phyloP scores from a whole-genome alignment of 2,797 vertebrate species.

The Spondyliosoma cantharus region DNA sequence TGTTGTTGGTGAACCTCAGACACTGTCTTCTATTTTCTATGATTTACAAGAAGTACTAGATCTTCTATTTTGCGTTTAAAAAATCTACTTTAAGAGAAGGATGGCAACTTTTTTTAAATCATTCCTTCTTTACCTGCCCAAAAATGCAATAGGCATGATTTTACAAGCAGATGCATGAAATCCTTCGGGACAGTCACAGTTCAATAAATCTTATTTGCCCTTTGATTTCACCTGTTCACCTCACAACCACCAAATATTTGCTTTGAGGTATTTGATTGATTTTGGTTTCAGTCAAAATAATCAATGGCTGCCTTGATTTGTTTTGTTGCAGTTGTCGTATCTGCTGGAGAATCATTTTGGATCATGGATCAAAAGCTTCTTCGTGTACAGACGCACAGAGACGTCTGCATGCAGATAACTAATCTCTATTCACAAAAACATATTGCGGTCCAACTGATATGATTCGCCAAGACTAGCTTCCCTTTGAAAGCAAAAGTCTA shows the following conservation, averaged over 20 bases:
- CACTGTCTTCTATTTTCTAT: not conserved
- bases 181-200: not conserved
- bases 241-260: not conserved
- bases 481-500: conserved; percentile 72
- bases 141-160: not conserved
- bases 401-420: conserved; percentile 48
- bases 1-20: not conserved
- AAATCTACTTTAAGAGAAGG: not conserved
- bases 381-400: conserved; percentile 33
- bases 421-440: conserved; percentile 46
- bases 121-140: not conserved
- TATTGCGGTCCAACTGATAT: conserved; percentile 43
- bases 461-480: conserved; percentile 56
- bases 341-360: conserved; percentile 37
- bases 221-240: conserved; percentile 4
- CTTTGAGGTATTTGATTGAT: conserved; percentile 29
- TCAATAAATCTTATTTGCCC: not conserved
- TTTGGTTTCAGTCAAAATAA: conserved; percentile 10
- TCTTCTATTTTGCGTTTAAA: not conserved
- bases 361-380: conserved; percentile 29
- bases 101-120: conserved; percentile 16
- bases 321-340: conserved; percentile 42
- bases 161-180: conserved; percentile 1
- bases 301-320: conserved; percentile 41
- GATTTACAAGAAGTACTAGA: no score